Evolutionary conservation across 1,140 invertebrate genomes (phyloP).

Genomic region (Microplitis demolitor): DNA sequence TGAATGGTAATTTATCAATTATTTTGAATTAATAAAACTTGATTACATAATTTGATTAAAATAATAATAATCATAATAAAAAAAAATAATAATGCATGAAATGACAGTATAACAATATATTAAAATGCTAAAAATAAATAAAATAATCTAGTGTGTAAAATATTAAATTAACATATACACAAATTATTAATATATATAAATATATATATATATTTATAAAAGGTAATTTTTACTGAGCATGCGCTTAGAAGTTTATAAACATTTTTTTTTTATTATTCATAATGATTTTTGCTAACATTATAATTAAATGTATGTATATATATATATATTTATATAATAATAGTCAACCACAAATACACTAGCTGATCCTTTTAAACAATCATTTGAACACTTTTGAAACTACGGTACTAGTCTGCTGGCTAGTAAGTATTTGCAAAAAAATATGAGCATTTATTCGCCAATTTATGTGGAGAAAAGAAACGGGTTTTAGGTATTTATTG

Average conservation of each 20-base stretch:
- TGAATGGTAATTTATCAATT: background rate
- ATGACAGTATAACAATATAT: constrained; percentile 22
- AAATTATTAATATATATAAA: constrained; percentile 10
- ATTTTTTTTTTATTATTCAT: background rate
- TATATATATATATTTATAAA: constrained; percentile 1
- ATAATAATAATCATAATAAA: too few relatives aligned
- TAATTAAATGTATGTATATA: background rate
- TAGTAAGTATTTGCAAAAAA: constrained; percentile 38
- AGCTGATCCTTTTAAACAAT: constrained; percentile 13
- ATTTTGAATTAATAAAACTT: background rate
- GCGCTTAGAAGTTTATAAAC: background rate
- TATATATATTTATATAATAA: background rate
- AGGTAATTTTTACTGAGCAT: background rate
- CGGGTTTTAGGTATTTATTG: background rate
- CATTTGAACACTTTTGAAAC: constrained; percentile 41
- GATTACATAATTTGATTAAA: constrained; percentile 16
- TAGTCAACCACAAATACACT: background rate
- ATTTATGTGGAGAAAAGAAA: background rate
- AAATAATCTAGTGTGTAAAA: constrained; percentile 16
- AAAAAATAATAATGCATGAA: constrained; percentile 25
- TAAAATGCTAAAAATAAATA: constrained; percentile 19
- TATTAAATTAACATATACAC: constrained; percentile 19
- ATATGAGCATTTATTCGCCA: constrained; percentile 4
- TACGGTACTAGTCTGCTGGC: constrained; percentile 43
- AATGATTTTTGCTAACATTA: background rate